phyloP scores from a whole-genome alignment of 2,113 vertebrate genomes.

The Osmerus eperlanus region DNA sequence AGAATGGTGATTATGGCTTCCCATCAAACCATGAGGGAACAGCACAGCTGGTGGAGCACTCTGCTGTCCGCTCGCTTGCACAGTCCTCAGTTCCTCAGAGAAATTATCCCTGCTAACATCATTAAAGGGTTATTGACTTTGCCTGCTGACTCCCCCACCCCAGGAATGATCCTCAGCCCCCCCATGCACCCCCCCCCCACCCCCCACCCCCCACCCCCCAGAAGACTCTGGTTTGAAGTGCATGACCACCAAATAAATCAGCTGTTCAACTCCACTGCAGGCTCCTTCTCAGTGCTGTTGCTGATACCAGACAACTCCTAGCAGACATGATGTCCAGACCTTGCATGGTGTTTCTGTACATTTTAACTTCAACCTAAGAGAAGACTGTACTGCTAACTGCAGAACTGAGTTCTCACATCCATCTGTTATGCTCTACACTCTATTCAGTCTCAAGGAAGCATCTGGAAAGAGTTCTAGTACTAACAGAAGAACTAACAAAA shows the following conservation, averaged over 20 bases:
- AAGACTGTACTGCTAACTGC: no score
- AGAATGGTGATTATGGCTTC: not conserved
- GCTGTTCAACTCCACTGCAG: not conserved
- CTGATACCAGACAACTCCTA: not conserved
- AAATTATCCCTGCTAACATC: constrained; percentile 14
- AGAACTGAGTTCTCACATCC: no score
- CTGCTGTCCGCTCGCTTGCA: not conserved
- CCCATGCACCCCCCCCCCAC: not conserved
- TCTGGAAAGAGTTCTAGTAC: no score
- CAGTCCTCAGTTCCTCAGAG: not conserved
- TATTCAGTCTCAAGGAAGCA: no score
- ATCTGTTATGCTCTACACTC: no score
- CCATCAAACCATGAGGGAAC: not conserved
- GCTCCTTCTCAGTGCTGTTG: not conserved
- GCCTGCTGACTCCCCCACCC: not conserved
- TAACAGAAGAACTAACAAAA: no score
- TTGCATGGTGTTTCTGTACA: no score
- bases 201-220: not conserved
- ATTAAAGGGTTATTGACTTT: constrained; percentile 13
- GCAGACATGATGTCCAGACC: no score
- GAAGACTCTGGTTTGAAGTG: constrained; percentile 6
- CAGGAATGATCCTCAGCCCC: not conserved
- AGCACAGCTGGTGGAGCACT: not conserved
- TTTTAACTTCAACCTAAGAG: no score
- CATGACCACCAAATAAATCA: constrained; percentile 3